Conservation (phyloP, 53 echinoderm and acorn worm genomes). For the Echinometra lucunter region DNA sequence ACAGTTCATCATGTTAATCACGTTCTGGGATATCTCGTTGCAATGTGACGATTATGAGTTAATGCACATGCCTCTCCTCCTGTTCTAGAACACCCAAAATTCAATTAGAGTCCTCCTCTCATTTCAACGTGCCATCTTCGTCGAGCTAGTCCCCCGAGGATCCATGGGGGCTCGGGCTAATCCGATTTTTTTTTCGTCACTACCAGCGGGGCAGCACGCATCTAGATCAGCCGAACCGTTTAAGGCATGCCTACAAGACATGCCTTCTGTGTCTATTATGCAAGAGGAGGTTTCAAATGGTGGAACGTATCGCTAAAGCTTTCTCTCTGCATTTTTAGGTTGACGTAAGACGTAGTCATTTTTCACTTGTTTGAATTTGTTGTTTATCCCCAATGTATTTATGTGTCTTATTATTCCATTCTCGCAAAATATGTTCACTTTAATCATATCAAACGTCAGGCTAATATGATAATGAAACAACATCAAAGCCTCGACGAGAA, state of each 20-base stretch:
- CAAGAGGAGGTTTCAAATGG: neutral
- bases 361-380: too few relatives aligned
- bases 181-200: conserved; percentile 5
- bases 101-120: neutral
- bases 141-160: neutral
- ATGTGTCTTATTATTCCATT: too few relatives aligned
- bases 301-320: neutral
- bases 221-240: conserved; percentile 49
- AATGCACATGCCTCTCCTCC: conserved; percentile 33
- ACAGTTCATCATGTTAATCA: neutral
- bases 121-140: conserved; percentile 47
- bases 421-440: too few relatives aligned
- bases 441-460: too few relatives aligned
- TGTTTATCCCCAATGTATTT: too few relatives aligned
- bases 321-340: neutral
- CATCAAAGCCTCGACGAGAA: too few relatives aligned
- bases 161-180: conserved; percentile 27
- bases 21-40: neutral
- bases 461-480: too few relatives aligned
- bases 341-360: too few relatives aligned
- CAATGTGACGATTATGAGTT: neutral
- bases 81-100: conserved; percentile 17
- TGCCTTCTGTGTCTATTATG: conserved; percentile 2
- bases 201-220: conserved; percentile 61
- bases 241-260: conserved; percentile 42